Evolutionary conservation across 1,140 invertebrate genomes (phyloP), one percentile per base, ranked within the genome.

Genomic region (Sitobion miscanthi): DNA sequence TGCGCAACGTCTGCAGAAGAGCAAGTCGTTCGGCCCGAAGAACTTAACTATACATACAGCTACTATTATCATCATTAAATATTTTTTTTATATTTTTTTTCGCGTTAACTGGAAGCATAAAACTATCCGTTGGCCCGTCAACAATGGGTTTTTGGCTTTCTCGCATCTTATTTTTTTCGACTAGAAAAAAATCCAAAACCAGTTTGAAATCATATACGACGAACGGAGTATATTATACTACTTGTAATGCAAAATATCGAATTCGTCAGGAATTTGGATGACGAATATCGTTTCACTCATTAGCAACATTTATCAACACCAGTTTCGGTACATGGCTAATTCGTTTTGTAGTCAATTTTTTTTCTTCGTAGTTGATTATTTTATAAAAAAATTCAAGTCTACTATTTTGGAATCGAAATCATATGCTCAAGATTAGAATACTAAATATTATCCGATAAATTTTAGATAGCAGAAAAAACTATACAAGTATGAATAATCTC

Each of bases 1-100:
- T 93, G 82, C 91, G 91, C 82, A 93, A 93, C n/a, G 30, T 20
- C 35, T 20, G 42, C 25, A 47, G 82, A 90, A 62, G 89, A 62
- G 54, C 38, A 69, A 62, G 25, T 69, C 57, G 35, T 90, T 62
- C n/a, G 82, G 47, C 49, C 49, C 35, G 23, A 42, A 52, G 91
- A 52, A 85, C 49, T 38, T 52, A 42, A 92, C 77, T 38, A 14
- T 35, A 4, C n/a, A 14, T 35, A 4, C n/a, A 17, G 47, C 54
- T 69, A 47, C 45, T 30, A 92, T 92, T 92, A 92, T 92, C 35
- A 57, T 89, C 52, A 35, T 89, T 38, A 57, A 54, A 54, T 38
- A 25, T 54, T 54, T 88, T 90, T 77, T 77, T n/a, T 35, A 77
- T 11, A 77, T 77, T 77, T 77, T 54, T 47, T n/a, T 47, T n/a